Percentiles rank a stretch among this genome's conserved stretches.
Conservation (phyloP, 2,113 vertebrate genomes). For the Corythoichthys haematopterus region DNA sequence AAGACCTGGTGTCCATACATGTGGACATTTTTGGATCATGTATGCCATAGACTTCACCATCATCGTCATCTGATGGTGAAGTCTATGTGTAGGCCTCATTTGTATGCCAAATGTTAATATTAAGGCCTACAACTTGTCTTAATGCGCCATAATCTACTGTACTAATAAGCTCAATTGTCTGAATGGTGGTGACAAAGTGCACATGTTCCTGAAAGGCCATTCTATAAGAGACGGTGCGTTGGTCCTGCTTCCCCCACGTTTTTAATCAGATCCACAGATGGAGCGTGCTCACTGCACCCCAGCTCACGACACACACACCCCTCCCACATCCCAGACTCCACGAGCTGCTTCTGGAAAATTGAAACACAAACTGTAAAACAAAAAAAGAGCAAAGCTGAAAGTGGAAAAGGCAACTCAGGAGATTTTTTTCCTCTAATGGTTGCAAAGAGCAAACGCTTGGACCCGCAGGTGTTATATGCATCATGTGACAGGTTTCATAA, state of each 20-base stretch:
- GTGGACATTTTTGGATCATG: no score
- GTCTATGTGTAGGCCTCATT: no score
- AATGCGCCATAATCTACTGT: background rate
- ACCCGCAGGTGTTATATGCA: conserved; percentile 14
- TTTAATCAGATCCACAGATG: conserved; percentile 66
- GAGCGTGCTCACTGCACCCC: conserved; percentile 38
- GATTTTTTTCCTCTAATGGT: conserved; percentile 25
- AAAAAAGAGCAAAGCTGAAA: conserved; percentile 32
- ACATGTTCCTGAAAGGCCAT: background rate
- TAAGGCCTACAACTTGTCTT: no score
- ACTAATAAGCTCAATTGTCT: background rate
- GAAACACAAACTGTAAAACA: conserved; percentile 48
- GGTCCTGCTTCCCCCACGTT: conserved; percentile 8
- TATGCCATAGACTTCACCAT: no score
- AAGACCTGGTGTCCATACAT: no score
- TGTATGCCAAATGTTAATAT: no score
- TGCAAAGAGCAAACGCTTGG: conserved; percentile 4
- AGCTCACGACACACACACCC: conserved; percentile 21
- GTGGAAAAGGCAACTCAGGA: conserved; percentile 66
- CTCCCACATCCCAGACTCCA: conserved; percentile 36
- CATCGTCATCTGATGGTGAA: no score
- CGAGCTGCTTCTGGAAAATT: conserved; percentile 60
- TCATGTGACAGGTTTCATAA: conserved; percentile 30
- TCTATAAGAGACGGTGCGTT: background rate
- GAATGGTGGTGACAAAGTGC: background rate